A percentile compares a stretch with the other conserved stretches of the same genome.
Conservation (phyloP, 2,888 invertebrate genomes). For the Terebella lapidaria region DNA sequence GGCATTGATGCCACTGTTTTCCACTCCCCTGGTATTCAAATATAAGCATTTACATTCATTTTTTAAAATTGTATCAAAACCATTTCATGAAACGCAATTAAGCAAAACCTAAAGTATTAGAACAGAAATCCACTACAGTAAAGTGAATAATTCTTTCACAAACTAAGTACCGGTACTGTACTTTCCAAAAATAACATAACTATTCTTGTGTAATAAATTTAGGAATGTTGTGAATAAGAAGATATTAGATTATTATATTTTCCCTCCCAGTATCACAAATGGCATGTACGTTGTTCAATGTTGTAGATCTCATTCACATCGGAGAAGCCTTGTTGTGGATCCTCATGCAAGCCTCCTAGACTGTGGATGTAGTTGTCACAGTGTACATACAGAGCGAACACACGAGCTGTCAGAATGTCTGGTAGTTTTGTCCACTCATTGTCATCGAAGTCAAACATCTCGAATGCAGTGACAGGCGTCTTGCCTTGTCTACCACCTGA, state of each 20-base stretch:
- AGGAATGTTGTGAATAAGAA: too few species aligned
- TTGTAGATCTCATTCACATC: conserved; percentile 45
- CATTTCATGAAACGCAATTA: too few species aligned
- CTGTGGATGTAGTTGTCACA: conserved; percentile 42
- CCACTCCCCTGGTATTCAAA: conserved; percentile 39
- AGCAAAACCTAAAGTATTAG: too few species aligned
- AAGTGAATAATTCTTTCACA: too few species aligned
- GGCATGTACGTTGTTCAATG: conserved; percentile 35
- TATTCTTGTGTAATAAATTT: too few species aligned
- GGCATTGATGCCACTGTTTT: conserved; percentile 34
- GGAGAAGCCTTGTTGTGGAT: conserved; percentile 43
- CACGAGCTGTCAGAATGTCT: conserved; percentile 43
- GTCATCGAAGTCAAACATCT: conserved; percentile 42
- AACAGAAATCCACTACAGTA: too few species aligned
- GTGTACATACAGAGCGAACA: conserved; percentile 44
- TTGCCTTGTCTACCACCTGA: conserved; percentile 50
- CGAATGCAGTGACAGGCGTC: conserved; percentile 40
- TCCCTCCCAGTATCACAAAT: neutral
- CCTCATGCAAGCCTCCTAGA: conserved; percentile 45
- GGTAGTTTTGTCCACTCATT: conserved; percentile 41
- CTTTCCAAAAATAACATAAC: too few species aligned
- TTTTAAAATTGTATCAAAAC: too few species aligned
- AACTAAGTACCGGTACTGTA: too few species aligned
- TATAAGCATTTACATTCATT: neutral
- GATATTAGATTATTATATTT: too few species aligned